Percentiles rank a stretch among this genome's conserved stretches.
phyloP scores from a whole-genome alignment of 2,113 vertebrate genomes.

The Corydoras maculifer region DNA sequence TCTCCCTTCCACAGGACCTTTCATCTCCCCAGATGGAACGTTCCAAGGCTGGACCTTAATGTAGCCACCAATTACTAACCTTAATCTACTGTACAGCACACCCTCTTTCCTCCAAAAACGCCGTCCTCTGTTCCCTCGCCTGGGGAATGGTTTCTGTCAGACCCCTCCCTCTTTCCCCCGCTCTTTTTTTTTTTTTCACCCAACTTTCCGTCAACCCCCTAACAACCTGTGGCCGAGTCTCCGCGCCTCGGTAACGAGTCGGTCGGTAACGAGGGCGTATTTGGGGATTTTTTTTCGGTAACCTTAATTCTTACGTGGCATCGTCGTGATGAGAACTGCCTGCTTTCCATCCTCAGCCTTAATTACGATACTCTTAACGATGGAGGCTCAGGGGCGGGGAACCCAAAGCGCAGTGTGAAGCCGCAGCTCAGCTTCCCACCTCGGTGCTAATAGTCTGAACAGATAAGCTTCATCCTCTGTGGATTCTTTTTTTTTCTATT shows the following conservation, averaged over 20 bases:
- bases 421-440: no score
- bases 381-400: no score
- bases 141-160: constrained; percentile 46
- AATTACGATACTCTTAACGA: background rate
- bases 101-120: constrained; percentile 29
- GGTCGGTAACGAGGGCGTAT: constrained; percentile 69
- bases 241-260: constrained; percentile 67
- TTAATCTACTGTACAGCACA: constrained; percentile 52
- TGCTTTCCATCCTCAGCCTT: constrained; percentile 16
- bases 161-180: constrained; percentile 23
- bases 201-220: constrained; percentile 36
- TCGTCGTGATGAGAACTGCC: constrained; percentile 16
- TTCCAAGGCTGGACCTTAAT: constrained; percentile 93
- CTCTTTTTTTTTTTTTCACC: constrained; percentile 9
- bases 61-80: constrained; percentile 62
- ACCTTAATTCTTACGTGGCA: constrained; percentile 15
- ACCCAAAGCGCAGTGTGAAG: background rate
- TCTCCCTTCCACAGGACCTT: constrained; percentile 73
- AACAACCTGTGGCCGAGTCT: constrained; percentile 68
- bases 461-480: no score
- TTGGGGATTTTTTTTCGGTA: constrained; percentile 17
- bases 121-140: constrained; percentile 51
- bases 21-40: constrained; percentile 68
- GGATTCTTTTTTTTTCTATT: no score
- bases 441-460: no score